phyloP scores from a whole-genome alignment of 2,888 invertebrate genomes.

The Cerastis rubricosa region DNA sequence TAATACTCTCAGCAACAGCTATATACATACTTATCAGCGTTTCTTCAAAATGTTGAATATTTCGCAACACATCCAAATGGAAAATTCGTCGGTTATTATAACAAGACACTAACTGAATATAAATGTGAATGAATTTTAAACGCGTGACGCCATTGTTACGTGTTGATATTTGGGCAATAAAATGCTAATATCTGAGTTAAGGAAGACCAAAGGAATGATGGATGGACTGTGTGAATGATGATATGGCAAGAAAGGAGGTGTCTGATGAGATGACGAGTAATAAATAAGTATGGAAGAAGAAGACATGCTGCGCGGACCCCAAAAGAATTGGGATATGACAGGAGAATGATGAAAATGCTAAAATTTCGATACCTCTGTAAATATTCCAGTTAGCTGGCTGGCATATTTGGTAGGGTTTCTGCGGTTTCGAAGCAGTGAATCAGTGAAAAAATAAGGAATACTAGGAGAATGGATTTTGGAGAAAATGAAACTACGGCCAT shows the following conservation, averaged over 20 bases:
- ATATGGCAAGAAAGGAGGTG: too few species aligned
- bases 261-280: too few species aligned
- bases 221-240: too few species aligned
- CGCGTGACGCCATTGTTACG: slow-evolving; percentile 58
- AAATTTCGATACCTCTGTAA: too few species aligned
- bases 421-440: background rate
- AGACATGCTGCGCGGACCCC: too few species aligned
- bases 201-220: too few species aligned
- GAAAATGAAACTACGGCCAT: background rate
- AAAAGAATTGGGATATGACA: too few species aligned
- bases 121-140: slow-evolving; percentile 55
- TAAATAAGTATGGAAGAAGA: too few species aligned
- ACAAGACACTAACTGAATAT: slow-evolving; percentile 56
- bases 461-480: background rate
- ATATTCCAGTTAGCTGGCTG: background rate
- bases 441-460: background rate
- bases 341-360: too few species aligned
- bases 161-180: slow-evolving; percentile 46
- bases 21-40: background rate
- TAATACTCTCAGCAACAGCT: too few species aligned
- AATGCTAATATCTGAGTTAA: slow-evolving; percentile 1
- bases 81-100: slow-evolving; percentile 43
- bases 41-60: slow-evolving; percentile 15
- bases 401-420: background rate
- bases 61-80: slow-evolving; percentile 19